A percentile compares a stretch with the other conserved stretches of the same genome.
Evolutionary conservation across 2,888 invertebrate genomes (phyloP).

Genomic region (Phymatocera aterrima): DNA sequence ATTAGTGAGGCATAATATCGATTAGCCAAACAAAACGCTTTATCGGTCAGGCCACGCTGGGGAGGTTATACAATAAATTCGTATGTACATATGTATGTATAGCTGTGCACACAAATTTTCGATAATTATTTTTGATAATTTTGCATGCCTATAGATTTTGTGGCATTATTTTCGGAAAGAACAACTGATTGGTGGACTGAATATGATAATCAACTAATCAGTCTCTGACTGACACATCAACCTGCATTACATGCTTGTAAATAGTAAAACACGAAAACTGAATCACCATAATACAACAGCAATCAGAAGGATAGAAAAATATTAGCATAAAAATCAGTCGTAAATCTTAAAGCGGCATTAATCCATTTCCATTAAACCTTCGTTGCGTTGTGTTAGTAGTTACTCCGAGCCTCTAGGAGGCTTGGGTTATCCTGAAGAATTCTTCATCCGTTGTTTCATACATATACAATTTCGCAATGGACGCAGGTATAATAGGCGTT

Average conservation of each 20-base stretch:
- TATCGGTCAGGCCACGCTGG: no score
- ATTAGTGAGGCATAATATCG: no score
- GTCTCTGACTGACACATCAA: background rate
- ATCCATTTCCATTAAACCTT: slow-evolving; percentile 9
- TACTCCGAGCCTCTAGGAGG: background rate
- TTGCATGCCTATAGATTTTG: no score
- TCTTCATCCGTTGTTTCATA: background rate
- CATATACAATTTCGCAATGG: no score
- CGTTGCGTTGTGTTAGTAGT: background rate
- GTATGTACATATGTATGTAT: no score
- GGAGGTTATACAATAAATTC: no score
- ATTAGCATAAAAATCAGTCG: background rate
- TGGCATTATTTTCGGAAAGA: no score
- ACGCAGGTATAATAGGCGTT: no score
- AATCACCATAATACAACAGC: background rate
- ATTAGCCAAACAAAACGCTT: no score
- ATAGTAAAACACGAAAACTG: background rate
- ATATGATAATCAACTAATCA: background rate
- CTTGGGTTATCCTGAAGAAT: background rate
- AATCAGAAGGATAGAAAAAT: background rate
- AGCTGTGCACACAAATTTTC: no score
- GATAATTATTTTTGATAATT: no score
- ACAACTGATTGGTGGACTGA: no score
- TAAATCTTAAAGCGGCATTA: background rate
- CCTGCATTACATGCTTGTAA: background rate